These are phyloP conservation scores for Bhutanitis thaidina DNA, from an alignment of 2,888 invertebrate genomes.

Conservation along the genomic window DNA sequence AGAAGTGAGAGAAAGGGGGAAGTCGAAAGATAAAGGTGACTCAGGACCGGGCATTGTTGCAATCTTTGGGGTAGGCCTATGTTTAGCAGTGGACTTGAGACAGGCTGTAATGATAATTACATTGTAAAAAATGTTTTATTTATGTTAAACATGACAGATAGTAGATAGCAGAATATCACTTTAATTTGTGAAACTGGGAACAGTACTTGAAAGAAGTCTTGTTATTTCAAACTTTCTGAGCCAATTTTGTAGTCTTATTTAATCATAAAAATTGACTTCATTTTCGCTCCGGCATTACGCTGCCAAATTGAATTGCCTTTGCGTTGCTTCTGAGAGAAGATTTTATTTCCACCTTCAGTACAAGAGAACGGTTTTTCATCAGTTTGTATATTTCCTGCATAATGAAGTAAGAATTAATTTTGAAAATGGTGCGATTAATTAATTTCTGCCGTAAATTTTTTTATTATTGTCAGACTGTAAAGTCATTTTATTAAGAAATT, in stretches of 20 bases:
- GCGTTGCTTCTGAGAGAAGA: slow-evolving; percentile 13
- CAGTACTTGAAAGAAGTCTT: slow-evolving; percentile 5
- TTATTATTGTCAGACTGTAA: too few species aligned
- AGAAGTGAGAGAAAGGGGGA: too few species aligned
- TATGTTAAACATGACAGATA: too few species aligned
- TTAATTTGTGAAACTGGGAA: background rate
- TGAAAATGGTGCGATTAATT: background rate
- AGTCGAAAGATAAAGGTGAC: too few species aligned
- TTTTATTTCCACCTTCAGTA: slow-evolving; percentile 20
- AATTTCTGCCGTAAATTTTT: background rate
- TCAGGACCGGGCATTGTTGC: too few species aligned
- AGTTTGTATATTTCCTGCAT: slow-evolving; percentile 1
- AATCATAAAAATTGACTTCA: slow-evolving; percentile 22
- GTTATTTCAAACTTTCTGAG: slow-evolving; percentile 13
- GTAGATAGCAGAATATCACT: background rate
- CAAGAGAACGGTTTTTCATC: slow-evolving; percentile 6
- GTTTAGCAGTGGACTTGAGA: too few species aligned
- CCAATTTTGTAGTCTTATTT: slow-evolving; percentile 20
- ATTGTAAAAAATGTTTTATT: too few species aligned
- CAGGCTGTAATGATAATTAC: too few species aligned
- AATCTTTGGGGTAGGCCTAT: too few species aligned
- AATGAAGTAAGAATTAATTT: slow-evolving; percentile 5
- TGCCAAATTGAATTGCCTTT: slow-evolving; percentile 20
- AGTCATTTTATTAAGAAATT: too few species aligned
- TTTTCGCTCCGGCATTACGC: slow-evolving; percentile 17